Conservation (phyloP, 2,888 invertebrate genomes). For the Dyspetes luteomarginatus region DNA sequence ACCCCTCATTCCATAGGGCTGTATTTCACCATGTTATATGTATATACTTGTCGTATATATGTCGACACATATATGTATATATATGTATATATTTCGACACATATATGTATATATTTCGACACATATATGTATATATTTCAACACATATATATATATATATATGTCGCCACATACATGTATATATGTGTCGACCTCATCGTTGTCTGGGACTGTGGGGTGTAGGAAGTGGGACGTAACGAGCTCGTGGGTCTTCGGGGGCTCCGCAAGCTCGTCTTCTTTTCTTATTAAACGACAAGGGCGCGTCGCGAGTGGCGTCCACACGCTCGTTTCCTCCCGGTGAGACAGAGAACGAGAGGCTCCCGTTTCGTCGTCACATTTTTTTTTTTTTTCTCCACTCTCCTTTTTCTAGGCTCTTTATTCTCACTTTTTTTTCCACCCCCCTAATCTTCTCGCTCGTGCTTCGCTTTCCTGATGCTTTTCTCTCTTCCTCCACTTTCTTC, state of each 20-base stretch:
- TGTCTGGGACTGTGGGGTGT: constrained; percentile 56
- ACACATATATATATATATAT: too few species aligned
- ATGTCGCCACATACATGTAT: constrained; percentile 1
- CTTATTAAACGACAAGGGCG: constrained; percentile 65
- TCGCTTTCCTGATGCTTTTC: constrained; percentile 48
- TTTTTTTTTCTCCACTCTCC: constrained; percentile 40
- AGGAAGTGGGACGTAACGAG: constrained; percentile 65
- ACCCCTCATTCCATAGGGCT: constrained; percentile 25
- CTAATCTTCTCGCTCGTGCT: constrained; percentile 51
- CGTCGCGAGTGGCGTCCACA: constrained; percentile 45
- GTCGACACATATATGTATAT: constrained; percentile 28
- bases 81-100: too few species aligned
- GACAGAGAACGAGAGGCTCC: constrained; percentile 35
- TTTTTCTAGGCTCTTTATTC: constrained; percentile 26
- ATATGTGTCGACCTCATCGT: constrained; percentile 51
- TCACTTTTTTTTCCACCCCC: constrained; percentile 27
- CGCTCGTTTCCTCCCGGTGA: constrained; percentile 41
- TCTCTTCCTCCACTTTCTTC: neutral
- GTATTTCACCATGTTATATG: constrained; percentile 47
- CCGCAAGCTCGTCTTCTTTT: constrained; percentile 63
- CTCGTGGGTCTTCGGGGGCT: constrained; percentile 64
- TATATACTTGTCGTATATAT: neutral
- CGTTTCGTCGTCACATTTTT: constrained; percentile 60
- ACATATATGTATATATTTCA: too few species aligned
- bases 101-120: too few species aligned